Evolutionary conservation across 2,888 invertebrate species (phyloP).

Genomic region (Tipula vernalis): DNA sequence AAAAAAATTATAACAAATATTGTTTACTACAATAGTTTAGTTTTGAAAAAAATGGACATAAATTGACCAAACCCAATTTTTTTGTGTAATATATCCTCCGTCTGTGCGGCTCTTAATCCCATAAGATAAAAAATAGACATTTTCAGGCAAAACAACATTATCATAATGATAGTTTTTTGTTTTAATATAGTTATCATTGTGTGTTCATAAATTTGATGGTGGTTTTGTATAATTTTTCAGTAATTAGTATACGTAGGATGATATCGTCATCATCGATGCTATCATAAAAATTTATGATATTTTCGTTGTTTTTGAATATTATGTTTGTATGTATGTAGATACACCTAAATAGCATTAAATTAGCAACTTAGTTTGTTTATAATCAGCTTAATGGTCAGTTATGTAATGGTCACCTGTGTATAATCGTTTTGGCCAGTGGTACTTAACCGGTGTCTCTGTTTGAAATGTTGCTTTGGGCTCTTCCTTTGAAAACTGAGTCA

Average conservation of each 20-base stretch:
- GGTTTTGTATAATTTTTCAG: not conserved
- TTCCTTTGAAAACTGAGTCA: too few species aligned
- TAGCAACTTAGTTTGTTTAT: not conserved
- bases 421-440: too few species aligned
- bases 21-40: not conserved
- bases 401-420: too few species aligned
- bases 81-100: not conserved
- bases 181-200: not conserved
- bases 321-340: not conserved
- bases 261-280: not conserved
- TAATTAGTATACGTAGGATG: not conserved
- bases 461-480: too few species aligned
- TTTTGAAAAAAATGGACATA: not conserved
- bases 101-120: not conserved
- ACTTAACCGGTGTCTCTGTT: too few species aligned
- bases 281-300: not conserved
- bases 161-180: not conserved
- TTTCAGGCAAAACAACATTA: not conserved
- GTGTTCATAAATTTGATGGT: not conserved
- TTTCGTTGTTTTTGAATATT: not conserved
- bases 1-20: not conserved
- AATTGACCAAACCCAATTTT: not conserved
- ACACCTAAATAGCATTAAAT: not conserved
- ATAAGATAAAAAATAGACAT: not conserved
- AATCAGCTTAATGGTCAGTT: not conserved